Evolutionary conservation across 2,113 vertebrate genomes (phyloP).

Genomic region (Coracopsis vasa): DNA sequence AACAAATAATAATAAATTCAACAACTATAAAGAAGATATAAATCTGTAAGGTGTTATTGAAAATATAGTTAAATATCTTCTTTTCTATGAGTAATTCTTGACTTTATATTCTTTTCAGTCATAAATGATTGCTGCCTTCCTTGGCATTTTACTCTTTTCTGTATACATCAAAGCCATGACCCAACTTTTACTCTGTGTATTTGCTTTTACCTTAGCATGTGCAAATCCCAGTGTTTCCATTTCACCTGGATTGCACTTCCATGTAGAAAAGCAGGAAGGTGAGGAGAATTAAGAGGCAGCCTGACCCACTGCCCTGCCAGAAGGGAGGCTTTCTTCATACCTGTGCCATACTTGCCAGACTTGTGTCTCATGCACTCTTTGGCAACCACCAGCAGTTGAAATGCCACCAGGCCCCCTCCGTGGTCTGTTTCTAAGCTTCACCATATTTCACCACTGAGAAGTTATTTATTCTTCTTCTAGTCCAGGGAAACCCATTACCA

Average conservation of each 20-base stretch:
- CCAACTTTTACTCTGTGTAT: neutral
- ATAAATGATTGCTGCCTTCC: neutral
- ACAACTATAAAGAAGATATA: neutral
- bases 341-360: neutral
- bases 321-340: neutral
- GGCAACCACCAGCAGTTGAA: neutral
- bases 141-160: neutral
- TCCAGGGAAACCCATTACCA: neutral
- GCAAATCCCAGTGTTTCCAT: neutral
- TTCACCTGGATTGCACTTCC: neutral
- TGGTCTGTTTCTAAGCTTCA: fast-evolving
- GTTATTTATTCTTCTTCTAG: neutral
- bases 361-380: fast-evolving
- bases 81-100: neutral
- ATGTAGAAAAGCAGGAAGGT: neutral
- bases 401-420: neutral
- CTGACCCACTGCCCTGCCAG: neutral
- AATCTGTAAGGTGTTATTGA: neutral
- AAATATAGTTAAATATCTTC: neutral
- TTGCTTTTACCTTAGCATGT: neutral
- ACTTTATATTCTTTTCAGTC: neutral
- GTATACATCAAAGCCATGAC: fast-evolving
- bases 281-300: neutral
- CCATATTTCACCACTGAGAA: neutral
- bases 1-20: neutral